These are phyloP conservation scores for Catharus bicknelli DNA, from an alignment of 2,113 vertebrate genomes.

Conservation along the genomic window DNA sequence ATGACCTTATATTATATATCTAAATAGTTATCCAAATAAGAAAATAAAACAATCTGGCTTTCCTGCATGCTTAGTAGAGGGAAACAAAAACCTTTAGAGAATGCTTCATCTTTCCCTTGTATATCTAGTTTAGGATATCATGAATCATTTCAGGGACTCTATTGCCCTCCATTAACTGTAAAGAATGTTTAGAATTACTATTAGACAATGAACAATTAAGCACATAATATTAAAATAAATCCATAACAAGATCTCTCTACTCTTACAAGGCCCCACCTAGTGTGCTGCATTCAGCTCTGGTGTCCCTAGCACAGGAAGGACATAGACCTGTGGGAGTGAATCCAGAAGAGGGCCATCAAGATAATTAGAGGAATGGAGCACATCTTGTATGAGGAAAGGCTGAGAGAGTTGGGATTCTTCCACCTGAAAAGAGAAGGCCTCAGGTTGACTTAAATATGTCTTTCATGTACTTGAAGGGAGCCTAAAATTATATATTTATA, in stretches of 20 bases:
- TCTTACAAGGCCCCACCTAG: rapidly evolving
- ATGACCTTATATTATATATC: not conserved
- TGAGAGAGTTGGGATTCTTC: not conserved
- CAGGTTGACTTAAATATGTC: not conserved
- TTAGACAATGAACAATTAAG: not conserved
- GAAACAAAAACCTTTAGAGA: not conserved
- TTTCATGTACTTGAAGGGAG: not conserved
- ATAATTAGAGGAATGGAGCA: not conserved
- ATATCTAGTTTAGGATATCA: not conserved
- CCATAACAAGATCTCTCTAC: not conserved
- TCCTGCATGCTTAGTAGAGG: not conserved
- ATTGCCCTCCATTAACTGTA: not conserved
- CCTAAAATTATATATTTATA: not conserved
- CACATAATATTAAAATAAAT: not conserved
- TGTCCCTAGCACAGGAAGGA: not conserved
- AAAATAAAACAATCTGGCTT: not conserved
- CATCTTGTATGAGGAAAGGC: not conserved
- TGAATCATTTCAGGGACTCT: not conserved
- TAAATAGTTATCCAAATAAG: not conserved
- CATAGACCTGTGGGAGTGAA: not conserved
- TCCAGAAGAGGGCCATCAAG: not conserved
- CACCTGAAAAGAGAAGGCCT: not conserved
- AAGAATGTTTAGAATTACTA: not conserved
- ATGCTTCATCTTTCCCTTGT: rapidly evolving
- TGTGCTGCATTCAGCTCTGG: not conserved